These are phyloP conservation scores for Tretioscincus oriximinensis DNA, from an alignment of 2,113 vertebrate genomes.

Conservation along the genomic window DNA sequence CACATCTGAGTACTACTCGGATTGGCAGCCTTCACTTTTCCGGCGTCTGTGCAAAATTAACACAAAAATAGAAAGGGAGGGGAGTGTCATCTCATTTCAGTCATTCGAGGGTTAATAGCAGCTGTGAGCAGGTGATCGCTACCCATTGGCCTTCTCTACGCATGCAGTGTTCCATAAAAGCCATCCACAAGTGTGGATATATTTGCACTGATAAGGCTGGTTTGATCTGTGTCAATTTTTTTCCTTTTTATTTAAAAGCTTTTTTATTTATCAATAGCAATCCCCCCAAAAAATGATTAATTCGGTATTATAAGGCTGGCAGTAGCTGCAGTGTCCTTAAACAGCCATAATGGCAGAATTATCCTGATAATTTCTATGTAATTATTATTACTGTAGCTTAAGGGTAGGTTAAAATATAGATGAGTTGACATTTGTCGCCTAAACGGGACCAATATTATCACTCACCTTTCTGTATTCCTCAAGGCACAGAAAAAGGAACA, in stretches of 20 bases:
- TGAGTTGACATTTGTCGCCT: slow-evolving; percentile 58
- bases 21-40: slow-evolving; percentile 90
- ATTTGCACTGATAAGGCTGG: slow-evolving; percentile 70
- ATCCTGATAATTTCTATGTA: slow-evolving; percentile 75
- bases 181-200: slow-evolving; percentile 67
- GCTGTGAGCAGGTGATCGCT: slow-evolving; percentile 79
- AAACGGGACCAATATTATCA: slow-evolving; percentile 39
- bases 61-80: slow-evolving; percentile 71
- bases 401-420: slow-evolving; percentile 44
- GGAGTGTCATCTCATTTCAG: slow-evolving; percentile 63
- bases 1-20: slow-evolving; percentile 82
- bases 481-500: slow-evolving; percentile 67
- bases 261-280: slow-evolving; percentile 59
- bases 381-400: slow-evolving; percentile 41
- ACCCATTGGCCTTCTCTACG: slow-evolving; percentile 74
- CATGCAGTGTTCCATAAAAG: slow-evolving; percentile 71
- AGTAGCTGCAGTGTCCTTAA: slow-evolving; percentile 57
- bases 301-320: slow-evolving; percentile 68
- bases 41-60: slow-evolving; percentile 87
- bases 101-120: slow-evolving; percentile 75
- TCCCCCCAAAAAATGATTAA: slow-evolving; percentile 58
- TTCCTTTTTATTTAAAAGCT: slow-evolving; percentile 54
- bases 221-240: slow-evolving; percentile 46
- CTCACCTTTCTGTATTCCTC: slow-evolving; percentile 44
- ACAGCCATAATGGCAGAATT: slow-evolving; percentile 71